Base-by-base conservation (phyloP, 2,888 invertebrate genomes). In the Drosophila lutescens region DNA sequence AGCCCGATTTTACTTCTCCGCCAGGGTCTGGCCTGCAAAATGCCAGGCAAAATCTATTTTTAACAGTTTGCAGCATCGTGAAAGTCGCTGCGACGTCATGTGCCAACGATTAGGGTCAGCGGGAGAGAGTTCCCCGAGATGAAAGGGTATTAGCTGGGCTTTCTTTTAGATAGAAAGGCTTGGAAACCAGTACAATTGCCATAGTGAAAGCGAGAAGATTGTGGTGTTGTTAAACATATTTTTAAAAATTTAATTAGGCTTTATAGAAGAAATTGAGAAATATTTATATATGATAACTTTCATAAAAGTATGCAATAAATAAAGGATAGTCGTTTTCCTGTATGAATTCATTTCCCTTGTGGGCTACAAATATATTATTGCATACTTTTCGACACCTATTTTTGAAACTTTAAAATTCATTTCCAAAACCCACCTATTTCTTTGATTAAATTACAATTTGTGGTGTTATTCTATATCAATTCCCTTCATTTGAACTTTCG, bases 21-120 rank as follows among this genome's bases (percentile, higher is more conserved):
- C 40, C 30, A 46, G 44, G 44, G 23, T n/a, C 36, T 59, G 51
- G 44, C 61, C 51, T 44, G 51, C 60, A 56, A 36, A 76, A 72
- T 67, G 73, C 68, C 62, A 51, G 53, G 70, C 67, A 10, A 65
- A 80, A 80, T 80, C 86, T 86, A 83, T 83, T 83, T 86, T 86
- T 77, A 85, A 85, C 73, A 72, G 76, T 70, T 77, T 74, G 55
- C 81, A 75, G 44, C 67, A 57, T 69, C 60, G 55, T 57, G 50
- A 72, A 74, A 77, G 68, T 83, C 69, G 63, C 56, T 49, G 62
- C 47, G 53, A 17, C 49, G 55, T 63, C 69, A 75, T 74, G 74
- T 74, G 74, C 68, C 67, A 47, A 40, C 58, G 69, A 70, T 67
- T 76, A 55, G 80, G 76, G 74, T 77, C 71, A 74, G 20, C 54